These are phyloP conservation scores for Bombyx mandarina DNA, from an alignment of 1,140 invertebrate genomes.

Conservation along the genomic window DNA sequence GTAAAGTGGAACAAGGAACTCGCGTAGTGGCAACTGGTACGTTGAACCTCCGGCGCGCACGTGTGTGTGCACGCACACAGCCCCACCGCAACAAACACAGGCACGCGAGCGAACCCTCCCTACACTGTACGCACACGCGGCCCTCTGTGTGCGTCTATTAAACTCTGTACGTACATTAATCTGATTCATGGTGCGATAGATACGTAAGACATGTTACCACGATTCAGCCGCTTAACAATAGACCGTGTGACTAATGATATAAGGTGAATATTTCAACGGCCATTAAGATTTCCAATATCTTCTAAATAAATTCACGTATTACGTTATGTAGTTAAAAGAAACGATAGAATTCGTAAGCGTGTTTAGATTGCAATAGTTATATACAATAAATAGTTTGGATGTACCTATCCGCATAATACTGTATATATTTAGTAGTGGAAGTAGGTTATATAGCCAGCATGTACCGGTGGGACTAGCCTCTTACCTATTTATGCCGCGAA, in stretches of 20 bases:
- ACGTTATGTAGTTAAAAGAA: background rate
- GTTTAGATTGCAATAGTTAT: background rate
- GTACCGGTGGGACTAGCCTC: too few species aligned
- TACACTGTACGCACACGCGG: constrained; percentile 13
- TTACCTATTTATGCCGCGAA: too few species aligned
- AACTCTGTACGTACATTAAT: constrained; percentile 43
- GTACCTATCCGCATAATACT: background rate
- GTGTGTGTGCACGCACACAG: constrained; percentile 18
- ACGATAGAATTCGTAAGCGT: background rate
- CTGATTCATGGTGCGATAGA: constrained; percentile 47
- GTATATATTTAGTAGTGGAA: background rate
- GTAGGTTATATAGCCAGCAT: too few species aligned
- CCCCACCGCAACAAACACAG: constrained; percentile 7
- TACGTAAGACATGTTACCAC: constrained; percentile 17
- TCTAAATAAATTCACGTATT: too few species aligned
- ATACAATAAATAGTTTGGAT: background rate
- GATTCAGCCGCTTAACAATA: background rate
- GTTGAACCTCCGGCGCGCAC: constrained; percentile 51
- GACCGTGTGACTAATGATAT: background rate
- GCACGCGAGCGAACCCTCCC: constrained; percentile 9
- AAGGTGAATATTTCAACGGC: background rate
- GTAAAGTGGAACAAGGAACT: constrained; percentile 70
- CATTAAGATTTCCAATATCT: background rate
- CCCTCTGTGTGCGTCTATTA: constrained; percentile 27
- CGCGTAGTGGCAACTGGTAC: constrained; percentile 60